Evolutionary conservation across 2,797 vertebrate genomes (phyloP).

Genomic region (Emys orbicularis): DNA sequence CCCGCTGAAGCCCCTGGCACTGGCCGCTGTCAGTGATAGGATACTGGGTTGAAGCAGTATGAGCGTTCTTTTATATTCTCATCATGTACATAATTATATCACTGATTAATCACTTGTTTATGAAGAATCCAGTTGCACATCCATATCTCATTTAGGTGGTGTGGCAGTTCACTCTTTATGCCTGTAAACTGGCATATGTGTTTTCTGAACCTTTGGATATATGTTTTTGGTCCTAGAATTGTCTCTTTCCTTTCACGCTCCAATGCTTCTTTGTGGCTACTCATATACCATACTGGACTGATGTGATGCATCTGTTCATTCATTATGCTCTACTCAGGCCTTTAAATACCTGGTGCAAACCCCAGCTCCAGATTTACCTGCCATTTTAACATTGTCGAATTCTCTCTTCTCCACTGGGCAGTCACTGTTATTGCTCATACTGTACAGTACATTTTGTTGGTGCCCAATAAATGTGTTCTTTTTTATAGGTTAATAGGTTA

Average conservation of each 20-base stretch:
- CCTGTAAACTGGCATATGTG: neutral
- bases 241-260: constrained; percentile 33
- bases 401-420: constrained; percentile 42
- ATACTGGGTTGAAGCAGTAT: neutral
- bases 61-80: neutral
- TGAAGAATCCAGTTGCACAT: neutral
- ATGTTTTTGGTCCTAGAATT: constrained; percentile 20
- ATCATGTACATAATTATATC: neutral
- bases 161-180: neutral
- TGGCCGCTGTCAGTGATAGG: neutral
- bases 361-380: constrained; percentile 73
- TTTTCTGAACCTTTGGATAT: constrained; percentile 34
- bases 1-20: neutral
- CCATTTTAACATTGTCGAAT: constrained; percentile 61
- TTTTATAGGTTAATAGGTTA: constrained; percentile 65
- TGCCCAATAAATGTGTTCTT: constrained; percentile 50
- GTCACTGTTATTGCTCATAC: constrained; percentile 61
- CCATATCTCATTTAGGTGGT: neutral
- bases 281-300: constrained; percentile 52
- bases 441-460: constrained; percentile 56
- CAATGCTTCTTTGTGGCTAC: constrained; percentile 57
- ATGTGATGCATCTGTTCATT: constrained; percentile 70
- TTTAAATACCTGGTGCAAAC: constrained; percentile 73
- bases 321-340: constrained; percentile 62
- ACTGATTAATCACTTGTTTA: neutral